Evolutionary conservation across 2,797 vertebrate genomes (phyloP).

Genomic region (Spea hammondii): DNA sequence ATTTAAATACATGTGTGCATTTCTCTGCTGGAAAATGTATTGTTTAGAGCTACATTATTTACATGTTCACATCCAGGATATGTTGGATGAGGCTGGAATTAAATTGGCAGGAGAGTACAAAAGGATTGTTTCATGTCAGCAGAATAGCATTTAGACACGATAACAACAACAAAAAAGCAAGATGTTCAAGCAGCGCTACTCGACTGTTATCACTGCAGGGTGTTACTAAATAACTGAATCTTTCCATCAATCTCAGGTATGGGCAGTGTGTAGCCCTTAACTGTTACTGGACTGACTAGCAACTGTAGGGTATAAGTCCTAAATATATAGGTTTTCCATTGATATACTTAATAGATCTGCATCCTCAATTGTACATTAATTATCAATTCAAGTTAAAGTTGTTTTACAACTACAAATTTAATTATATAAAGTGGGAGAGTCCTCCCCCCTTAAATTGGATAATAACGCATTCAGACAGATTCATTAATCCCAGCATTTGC

Average conservation of each 20-base stretch:
- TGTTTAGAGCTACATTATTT: background rate
- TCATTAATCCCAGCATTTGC: too few species aligned
- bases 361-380: too few species aligned
- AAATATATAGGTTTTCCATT: too few species aligned
- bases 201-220: background rate
- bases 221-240: background rate
- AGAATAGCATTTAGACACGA: background rate
- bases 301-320: too few species aligned
- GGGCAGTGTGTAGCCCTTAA: background rate
- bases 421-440: too few species aligned
- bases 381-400: too few species aligned
- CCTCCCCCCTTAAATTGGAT: too few species aligned
- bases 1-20: background rate
- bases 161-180: background rate
- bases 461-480: too few species aligned
- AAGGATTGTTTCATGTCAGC: background rate
- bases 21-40: background rate
- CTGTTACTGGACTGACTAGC: background rate
- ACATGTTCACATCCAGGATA: background rate
- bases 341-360: too few species aligned
- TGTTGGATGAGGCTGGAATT: background rate
- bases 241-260: background rate
- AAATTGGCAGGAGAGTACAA: background rate
- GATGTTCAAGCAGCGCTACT: background rate
- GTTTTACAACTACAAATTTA: too few species aligned